Conservation (phyloP, 2,113 vertebrate genomes). For the Dasyurus viverrinus region DNA sequence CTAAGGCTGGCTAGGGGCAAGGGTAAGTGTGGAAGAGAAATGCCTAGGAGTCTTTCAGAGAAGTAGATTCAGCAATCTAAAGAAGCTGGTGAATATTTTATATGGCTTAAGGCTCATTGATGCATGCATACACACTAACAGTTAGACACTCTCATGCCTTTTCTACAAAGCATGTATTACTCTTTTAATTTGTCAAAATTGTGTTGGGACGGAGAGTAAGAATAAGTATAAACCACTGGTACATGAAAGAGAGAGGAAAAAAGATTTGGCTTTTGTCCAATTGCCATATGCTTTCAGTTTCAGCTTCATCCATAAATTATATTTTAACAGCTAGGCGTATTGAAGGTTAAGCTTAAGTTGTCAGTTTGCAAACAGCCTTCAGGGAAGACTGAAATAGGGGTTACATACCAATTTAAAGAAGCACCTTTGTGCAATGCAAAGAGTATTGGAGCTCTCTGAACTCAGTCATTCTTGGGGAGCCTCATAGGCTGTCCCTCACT, state of each 20-base stretch:
- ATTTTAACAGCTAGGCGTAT: slow-evolving; percentile 45
- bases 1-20: neutral
- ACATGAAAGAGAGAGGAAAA: slow-evolving; percentile 51
- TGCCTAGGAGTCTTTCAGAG: neutral
- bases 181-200: slow-evolving; percentile 39
- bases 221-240: slow-evolving; percentile 27
- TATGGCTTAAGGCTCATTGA: neutral
- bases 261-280: slow-evolving; percentile 53
- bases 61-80: neutral
- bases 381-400: slow-evolving; percentile 1
- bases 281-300: slow-evolving; percentile 65
- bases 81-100: neutral
- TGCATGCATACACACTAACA: neutral
- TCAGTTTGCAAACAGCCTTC: slow-evolving; percentile 53
- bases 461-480: neutral
- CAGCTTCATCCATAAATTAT: slow-evolving; percentile 58
- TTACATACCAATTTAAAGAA: neutral
- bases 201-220: neutral
- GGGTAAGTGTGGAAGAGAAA: neutral
- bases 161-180: slow-evolving; percentile 23
- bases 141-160: neutral
- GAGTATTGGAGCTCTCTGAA: neutral
- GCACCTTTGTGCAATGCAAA: neutral
- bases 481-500: neutral
- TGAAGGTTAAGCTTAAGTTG: slow-evolving; percentile 58